Base-by-base conservation (phyloP, 2,888 invertebrate species). In the Oxyscelio sp. region DNA sequence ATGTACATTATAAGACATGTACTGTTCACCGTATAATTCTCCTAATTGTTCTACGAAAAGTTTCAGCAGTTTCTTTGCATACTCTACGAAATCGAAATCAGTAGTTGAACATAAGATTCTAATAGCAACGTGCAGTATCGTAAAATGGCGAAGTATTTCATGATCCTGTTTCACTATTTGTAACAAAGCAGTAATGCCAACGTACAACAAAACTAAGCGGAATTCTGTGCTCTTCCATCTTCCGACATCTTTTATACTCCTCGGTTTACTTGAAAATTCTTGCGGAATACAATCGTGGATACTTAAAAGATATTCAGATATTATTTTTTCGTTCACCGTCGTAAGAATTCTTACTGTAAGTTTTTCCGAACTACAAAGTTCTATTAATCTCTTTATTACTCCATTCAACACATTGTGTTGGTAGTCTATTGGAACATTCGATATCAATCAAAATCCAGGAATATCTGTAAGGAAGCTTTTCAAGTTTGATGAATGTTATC, bases 161-260 rank as follows among this genome's bases (percentile, higher is more conserved):
- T 70, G n/a, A n/a, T n/a, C n/a, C n/a, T n/a, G n/a, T n/a, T n/a
- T n/a, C n/a, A n/a, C n/a, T n/a, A n/a, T 54, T 15, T 45, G n/a
- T 56, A 83, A 48, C 13, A 90, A 70, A 22, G 89, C 83, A 38
- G 86, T 74, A n/a, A 89, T 86, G 8, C 90, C 90, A 15, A 86
- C 78, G 52, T 90, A 91, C 9, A 89, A 66, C 6, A 90, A 65
- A 34, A 90, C 85, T 19, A 19, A 15, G 27, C 48, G n/a, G 1
- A 48, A 40, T 61, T 79, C 52, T 11, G 27, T 61, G 0, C 58
- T 58, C 31, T 71, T 71, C 58, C 48, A 71, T 6, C 19, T 27
- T 19, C 17, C 0, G 6, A 40, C 11, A 3, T 70, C 40, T 19
- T 40, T 27, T 8, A 70, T 40, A 0, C 27, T 15, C 22, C 56